A percentile compares a stretch with the other conserved stretches of the same genome.
Evolutionary conservation across 2,113 vertebrate species (phyloP).

Genomic region (Bufo bufo): DNA sequence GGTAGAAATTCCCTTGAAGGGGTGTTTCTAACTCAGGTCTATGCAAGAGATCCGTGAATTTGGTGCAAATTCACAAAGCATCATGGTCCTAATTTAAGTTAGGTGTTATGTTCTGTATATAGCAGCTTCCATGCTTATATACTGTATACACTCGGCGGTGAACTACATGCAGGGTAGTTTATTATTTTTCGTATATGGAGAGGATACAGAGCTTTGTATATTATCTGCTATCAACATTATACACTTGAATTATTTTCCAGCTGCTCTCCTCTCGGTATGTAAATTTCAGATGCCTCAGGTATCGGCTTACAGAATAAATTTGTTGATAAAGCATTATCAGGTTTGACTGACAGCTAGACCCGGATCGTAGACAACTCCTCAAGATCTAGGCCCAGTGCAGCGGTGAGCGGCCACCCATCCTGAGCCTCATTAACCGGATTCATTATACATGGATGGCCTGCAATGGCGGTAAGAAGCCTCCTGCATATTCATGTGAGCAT

Average conservation of each 20-base stretch:
- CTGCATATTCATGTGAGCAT: slow-evolving; percentile 2
- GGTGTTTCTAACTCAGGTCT: too few species aligned
- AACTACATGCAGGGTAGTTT: background rate
- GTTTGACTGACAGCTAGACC: background rate
- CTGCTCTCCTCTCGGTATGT: background rate
- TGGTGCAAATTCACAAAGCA: background rate
- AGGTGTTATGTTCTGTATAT: background rate
- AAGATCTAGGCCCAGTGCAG: background rate
- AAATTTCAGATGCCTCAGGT: background rate
- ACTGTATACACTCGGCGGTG: too few species aligned
- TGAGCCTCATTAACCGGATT: background rate
- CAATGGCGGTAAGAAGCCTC: background rate
- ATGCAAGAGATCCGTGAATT: too few species aligned
- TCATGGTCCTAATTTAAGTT: background rate
- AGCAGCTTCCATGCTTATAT: too few species aligned
- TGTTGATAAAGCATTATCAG: slow-evolving; percentile 14
- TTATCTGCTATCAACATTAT: background rate
- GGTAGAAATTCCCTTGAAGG: too few species aligned
- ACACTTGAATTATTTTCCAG: background rate
- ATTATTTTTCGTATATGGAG: background rate
- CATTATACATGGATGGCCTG: background rate
- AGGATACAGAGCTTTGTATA: background rate
- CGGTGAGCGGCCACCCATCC: background rate
- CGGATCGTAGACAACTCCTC: background rate
- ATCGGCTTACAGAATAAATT: background rate